Evolutionary conservation across 2,113 vertebrate species (phyloP).

Genomic region (Gorsachius goisagi): DNA sequence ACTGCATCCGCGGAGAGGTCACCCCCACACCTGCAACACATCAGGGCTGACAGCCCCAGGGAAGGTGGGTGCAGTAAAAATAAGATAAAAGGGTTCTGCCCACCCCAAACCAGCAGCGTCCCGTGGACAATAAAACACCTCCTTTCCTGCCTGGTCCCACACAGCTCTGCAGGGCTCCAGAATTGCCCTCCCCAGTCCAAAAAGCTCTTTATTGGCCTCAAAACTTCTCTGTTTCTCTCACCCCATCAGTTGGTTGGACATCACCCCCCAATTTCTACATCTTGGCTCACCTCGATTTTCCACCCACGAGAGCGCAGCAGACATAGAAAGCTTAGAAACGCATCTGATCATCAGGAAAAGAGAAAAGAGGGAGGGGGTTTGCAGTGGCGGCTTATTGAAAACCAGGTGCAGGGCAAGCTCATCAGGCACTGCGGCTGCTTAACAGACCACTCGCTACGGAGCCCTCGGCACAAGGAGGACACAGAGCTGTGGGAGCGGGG

Average conservation of each 20-base stretch:
- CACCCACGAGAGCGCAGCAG: rapidly evolving
- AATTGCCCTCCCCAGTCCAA: background rate
- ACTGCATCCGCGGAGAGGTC: background rate
- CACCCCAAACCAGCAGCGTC: background rate
- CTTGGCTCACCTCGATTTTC: background rate
- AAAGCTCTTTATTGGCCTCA: background rate
- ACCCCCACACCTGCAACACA: rapidly evolving
- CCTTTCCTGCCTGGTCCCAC: rapidly evolving
- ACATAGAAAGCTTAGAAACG: background rate
- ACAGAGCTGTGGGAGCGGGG: too few relatives aligned
- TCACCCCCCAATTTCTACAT: rapidly evolving
- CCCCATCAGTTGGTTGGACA: background rate
- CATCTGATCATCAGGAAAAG: background rate
- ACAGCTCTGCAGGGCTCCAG: background rate
- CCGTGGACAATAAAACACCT: rapidly evolving
- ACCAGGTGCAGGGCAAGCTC: background rate
- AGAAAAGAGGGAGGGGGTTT: background rate
- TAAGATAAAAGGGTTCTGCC: rapidly evolving
- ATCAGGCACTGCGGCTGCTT: background rate
- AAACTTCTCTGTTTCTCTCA: background rate
- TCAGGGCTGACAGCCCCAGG: background rate
- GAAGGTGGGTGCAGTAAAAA: rapidly evolving
- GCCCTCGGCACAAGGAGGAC: too few relatives aligned
- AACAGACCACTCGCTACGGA: background rate
- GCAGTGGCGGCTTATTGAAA: background rate